phyloP scores from a whole-genome alignment of 2,797 vertebrate species.

The Melanotaenia parkinsoni region DNA sequence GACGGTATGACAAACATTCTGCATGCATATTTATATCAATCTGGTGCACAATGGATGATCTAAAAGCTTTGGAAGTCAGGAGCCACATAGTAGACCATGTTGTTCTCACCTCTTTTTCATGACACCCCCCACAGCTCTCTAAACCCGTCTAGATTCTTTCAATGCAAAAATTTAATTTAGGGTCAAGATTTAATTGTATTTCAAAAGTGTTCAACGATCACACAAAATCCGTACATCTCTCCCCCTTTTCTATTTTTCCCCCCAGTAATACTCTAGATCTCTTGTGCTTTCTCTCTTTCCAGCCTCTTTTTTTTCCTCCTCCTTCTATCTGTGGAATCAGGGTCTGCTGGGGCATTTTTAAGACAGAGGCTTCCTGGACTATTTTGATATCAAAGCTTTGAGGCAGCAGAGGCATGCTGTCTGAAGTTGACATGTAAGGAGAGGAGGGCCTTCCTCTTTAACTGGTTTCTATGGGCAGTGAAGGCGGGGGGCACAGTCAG shows the following conservation, averaged over 20 bases:
- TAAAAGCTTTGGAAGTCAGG: slow-evolving; percentile 33
- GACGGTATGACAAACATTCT: slow-evolving; percentile 39
- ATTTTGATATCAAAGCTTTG: slow-evolving; percentile 87
- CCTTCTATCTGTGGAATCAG: slow-evolving; percentile 67
- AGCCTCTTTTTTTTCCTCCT: slow-evolving; percentile 41
- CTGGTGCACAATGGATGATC: slow-evolving; percentile 46
- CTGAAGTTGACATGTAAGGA: slow-evolving; percentile 85
- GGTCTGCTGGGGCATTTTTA: slow-evolving; percentile 81
- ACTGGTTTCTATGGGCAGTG: slow-evolving; percentile 59
- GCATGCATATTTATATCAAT: slow-evolving; percentile 2
- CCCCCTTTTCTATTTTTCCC: slow-evolving; percentile 3
- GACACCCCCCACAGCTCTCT: not conserved
- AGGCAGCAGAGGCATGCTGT: slow-evolving; percentile 82
- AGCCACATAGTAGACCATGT: slow-evolving; percentile 21
- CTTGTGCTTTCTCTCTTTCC: slow-evolving; percentile 52
- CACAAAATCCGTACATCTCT: slow-evolving; percentile 6
- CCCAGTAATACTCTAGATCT: slow-evolving; percentile 33
- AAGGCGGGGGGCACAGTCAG: slow-evolving; percentile 42
- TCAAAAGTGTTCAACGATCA: slow-evolving; percentile 12
- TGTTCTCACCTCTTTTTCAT: slow-evolving; percentile 21
- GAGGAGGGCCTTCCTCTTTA: slow-evolving; percentile 67
- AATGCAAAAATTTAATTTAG: slow-evolving; percentile 8
- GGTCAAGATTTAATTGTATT: slow-evolving; percentile 6
- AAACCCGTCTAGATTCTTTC: slow-evolving; percentile 3
- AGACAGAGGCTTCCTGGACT: slow-evolving; percentile 84